Conservation (phyloP, 2,113 vertebrate genomes). For the Coracopsis vasa region DNA sequence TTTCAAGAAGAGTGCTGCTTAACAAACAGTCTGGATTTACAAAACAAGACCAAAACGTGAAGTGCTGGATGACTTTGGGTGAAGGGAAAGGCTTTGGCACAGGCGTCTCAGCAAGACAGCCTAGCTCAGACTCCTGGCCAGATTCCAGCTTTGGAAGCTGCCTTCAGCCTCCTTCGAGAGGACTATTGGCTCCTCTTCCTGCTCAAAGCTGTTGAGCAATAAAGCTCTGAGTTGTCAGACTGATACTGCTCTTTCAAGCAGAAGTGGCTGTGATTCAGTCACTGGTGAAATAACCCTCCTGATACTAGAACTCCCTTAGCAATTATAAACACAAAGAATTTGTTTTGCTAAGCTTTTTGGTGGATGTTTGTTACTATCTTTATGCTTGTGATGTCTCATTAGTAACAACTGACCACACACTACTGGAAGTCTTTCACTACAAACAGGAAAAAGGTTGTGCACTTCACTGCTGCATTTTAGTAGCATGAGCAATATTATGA, state of each 20-base stretch:
- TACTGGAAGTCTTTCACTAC: background rate
- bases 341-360: background rate
- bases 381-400: background rate
- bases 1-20: background rate
- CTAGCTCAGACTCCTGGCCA: background rate
- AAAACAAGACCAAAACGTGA: background rate
- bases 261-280: slow-evolving; percentile 34
- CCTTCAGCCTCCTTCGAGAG: background rate
- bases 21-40: background rate
- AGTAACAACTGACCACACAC: background rate
- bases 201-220: slow-evolving; percentile 40
- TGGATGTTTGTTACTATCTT: background rate
- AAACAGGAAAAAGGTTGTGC: background rate
- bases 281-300: background rate
- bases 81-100: background rate
- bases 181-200: slow-evolving; percentile 5
- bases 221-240: slow-evolving; percentile 39
- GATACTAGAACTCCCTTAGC: background rate
- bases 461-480: background rate
- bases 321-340: background rate
- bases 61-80: background rate
- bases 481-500: background rate
- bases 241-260: slow-evolving; percentile 32
- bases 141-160: slow-evolving; percentile 31
- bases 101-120: background rate